phyloP scores from a whole-genome alignment of 2,797 vertebrate species.

The Bradypodion ventrale region DNA sequence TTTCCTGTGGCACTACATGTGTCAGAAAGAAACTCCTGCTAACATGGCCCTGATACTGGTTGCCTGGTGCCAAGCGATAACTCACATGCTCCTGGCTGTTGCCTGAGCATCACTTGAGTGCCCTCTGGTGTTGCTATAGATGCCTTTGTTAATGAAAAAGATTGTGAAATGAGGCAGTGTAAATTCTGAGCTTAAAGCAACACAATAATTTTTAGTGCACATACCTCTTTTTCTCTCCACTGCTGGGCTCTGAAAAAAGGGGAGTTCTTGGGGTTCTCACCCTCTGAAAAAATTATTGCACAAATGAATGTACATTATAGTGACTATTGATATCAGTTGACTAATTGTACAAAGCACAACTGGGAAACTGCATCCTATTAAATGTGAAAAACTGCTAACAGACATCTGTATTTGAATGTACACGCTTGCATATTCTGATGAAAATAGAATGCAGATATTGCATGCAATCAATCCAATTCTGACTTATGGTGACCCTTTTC shows the following conservation, averaged over 20 bases:
- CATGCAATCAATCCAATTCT: too few relatives aligned
- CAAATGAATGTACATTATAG: neutral
- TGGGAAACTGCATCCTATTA: neutral
- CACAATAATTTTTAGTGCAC: neutral
- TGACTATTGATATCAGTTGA: neutral
- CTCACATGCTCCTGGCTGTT: neutral
- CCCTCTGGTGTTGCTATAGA: constrained; percentile 61
- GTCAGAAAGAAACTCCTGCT: constrained; percentile 48
- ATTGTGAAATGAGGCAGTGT: neutral
- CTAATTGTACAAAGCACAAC: neutral
- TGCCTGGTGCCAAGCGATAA: neutral
- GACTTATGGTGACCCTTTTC: too few relatives aligned
- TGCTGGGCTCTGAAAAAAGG: neutral
- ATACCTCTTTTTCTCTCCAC: neutral
- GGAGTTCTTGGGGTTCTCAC: too few relatives aligned
- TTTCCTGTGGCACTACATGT: constrained; percentile 53
- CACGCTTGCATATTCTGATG: neutral
- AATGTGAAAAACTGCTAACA: neutral
- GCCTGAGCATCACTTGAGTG: constrained; percentile 38
- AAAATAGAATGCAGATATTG: too few relatives aligned
- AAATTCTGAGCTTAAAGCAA: neutral
- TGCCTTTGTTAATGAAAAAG: too few relatives aligned
- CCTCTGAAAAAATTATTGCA: neutral
- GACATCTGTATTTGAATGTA: too few relatives aligned
- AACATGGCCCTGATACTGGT: constrained; percentile 16